phyloP scores from a whole-genome alignment of 2,797 vertebrate species.

The Alfaro cultratus region DNA sequence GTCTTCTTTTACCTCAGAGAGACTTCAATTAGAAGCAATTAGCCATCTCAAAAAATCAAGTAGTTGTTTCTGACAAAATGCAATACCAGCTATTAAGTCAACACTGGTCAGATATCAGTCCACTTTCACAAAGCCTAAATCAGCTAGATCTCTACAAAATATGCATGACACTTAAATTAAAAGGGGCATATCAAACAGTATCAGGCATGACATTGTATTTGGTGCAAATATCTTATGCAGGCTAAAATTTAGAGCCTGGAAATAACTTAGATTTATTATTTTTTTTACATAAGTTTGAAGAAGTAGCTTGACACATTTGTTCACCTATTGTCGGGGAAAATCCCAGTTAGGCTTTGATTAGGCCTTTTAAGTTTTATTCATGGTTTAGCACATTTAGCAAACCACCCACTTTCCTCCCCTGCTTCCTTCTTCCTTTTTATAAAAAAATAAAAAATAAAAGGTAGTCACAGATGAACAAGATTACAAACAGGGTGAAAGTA shows the following conservation, averaged over 20 bases:
- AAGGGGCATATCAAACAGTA: neutral
- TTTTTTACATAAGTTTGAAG: slow-evolving; percentile 14
- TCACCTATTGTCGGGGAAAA: slow-evolving; percentile 13
- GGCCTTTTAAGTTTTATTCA: slow-evolving; percentile 7
- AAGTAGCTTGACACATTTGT: slow-evolving; percentile 3
- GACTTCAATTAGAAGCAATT: neutral
- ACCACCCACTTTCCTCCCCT: slow-evolving; percentile 15
- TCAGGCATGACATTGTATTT: neutral
- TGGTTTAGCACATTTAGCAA: slow-evolving; percentile 13
- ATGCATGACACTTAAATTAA: neutral
- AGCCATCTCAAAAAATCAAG: neutral
- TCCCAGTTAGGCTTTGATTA: slow-evolving; percentile 31
- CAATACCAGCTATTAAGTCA: neutral
- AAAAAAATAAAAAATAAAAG: slow-evolving; percentile 1
- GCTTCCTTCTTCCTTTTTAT: neutral
- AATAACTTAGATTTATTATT: neutral
- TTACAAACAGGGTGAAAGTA: slow-evolving; percentile 37
- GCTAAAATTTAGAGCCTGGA: neutral
- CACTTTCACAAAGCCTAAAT: neutral
- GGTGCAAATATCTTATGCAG: neutral
- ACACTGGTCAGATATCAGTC: neutral
- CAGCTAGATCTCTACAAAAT: neutral
- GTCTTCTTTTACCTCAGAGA: neutral
- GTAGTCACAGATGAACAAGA: slow-evolving; percentile 10
- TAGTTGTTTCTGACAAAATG: neutral